Base-by-base conservation (phyloP, 2,797 vertebrate species). In the Cyprinodon diabolis region DNA sequence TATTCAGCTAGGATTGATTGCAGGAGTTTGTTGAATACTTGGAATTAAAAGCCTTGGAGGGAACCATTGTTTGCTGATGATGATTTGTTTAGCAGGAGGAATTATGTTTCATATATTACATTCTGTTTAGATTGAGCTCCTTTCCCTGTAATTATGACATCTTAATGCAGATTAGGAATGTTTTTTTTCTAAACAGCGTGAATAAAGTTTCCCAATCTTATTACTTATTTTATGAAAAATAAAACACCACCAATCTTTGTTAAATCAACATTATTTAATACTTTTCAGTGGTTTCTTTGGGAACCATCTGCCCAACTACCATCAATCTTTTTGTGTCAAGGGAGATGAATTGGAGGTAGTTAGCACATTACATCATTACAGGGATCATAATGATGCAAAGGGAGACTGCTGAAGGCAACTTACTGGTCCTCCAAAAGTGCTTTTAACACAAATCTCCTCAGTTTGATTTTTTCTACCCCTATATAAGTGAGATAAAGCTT, bases 301-400 rank as follows among this genome's bases (percentile, higher is more conserved):
- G 87, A 87, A 79, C 15, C 1, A 62, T 87, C 83, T 83, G 76
- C 83, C 86, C 79, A 80, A 85, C 82, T 81, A 57, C 83, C 84
- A 89, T 90, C 86, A 89, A 86, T 92, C 87, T 89, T 74, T 77
- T 57, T 72, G 71, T 68, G 79, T 83, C 17, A 43, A 69, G 75
- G 80, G 82, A 80, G 51, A 74, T 72, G 72, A 78, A 81, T 85
- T 86, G 83, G 84, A 86, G 90, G 85, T 86, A 84, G 83, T 91
- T 90, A 89, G 77, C 74, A 80, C 80, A 88, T 91, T 91, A 89
- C 87, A 86, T 92, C 88, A 91, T 89, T 86, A 89, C 73, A 85
- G 79, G 83, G 83, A 91, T 91, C 83, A 90, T 83, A 84, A 85
- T 78, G 84, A 84, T 82, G 81, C 87, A 83, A 71, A 77, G 74